These are phyloP conservation scores for Poeciliopsis retropinna DNA, from an alignment of 2,113 vertebrate species.

Conservation along the genomic window DNA sequence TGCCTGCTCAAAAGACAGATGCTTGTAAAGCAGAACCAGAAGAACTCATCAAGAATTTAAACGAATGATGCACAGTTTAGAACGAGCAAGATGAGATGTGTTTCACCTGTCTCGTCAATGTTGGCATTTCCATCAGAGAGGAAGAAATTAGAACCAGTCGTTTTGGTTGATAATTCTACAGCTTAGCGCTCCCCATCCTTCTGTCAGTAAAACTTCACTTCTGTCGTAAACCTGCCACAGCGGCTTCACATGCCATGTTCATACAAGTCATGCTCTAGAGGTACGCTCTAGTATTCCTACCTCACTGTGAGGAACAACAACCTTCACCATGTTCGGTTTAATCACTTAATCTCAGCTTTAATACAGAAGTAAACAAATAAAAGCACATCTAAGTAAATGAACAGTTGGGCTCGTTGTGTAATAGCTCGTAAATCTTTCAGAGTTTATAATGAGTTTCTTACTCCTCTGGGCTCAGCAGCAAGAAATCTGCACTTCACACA, in stretches of 20 bases:
- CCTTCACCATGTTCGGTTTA: conserved; percentile 69
- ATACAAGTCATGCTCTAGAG: conserved; percentile 30
- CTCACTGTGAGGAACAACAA: conserved; percentile 46
- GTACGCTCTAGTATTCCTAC: conserved; percentile 30
- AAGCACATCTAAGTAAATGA: conserved; percentile 70
- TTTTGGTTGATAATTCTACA: conserved; percentile 70
- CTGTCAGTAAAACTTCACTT: conserved; percentile 51
- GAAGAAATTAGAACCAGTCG: conserved; percentile 54
- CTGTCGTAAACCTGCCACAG: conserved; percentile 55
- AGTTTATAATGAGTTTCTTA: conserved; percentile 72
- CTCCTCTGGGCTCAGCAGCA: conserved; percentile 60
- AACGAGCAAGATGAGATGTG: conserved; percentile 21
- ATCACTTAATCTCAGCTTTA: conserved; percentile 69
- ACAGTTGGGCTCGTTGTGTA: conserved; percentile 64
- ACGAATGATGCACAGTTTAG: conserved; percentile 25
- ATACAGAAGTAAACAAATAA: conserved; percentile 75
- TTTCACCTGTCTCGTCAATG: conserved; percentile 38
- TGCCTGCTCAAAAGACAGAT: conserved; percentile 30
- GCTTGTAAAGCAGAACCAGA: conserved; percentile 10
- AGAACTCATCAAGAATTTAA: conserved; percentile 33
- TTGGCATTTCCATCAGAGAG: conserved; percentile 57
- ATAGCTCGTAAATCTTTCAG: conserved; percentile 75
- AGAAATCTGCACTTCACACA: conserved; percentile 62
- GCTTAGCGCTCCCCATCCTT: conserved; percentile 57
- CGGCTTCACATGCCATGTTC: conserved; percentile 35